A percentile compares a stretch with the other conserved stretches of the same genome.
phyloP scores from a whole-genome alignment of 2,113 vertebrate genomes.

The Dinomys branickii region DNA sequence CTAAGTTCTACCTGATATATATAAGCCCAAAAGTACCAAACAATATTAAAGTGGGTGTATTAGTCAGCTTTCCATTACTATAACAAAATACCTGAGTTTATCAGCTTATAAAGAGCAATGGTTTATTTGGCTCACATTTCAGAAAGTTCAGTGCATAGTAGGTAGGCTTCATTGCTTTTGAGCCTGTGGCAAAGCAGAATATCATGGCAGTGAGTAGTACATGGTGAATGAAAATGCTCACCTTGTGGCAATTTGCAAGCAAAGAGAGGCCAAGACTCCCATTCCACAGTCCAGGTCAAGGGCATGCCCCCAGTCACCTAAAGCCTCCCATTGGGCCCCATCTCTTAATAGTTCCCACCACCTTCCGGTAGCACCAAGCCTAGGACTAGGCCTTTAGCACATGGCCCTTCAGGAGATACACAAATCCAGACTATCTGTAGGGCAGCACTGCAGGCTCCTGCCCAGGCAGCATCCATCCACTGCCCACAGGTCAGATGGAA shows the following conservation, averaged over 20 bases:
- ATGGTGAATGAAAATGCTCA: no score
- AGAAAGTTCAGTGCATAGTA: not conserved
- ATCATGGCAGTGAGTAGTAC: not conserved
- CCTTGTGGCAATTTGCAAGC: not conserved
- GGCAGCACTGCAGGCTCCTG: accelerated
- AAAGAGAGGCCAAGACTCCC: not conserved
- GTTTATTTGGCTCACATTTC: not conserved
- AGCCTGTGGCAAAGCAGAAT: not conserved
- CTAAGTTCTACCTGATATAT: not conserved
- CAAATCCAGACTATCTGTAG: not conserved
- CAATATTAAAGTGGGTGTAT: not conserved
- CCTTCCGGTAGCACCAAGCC: not conserved
- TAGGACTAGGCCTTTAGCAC: not conserved
- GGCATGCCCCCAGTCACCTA: not conserved
- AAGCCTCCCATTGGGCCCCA: not conserved
- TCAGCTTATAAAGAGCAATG: not conserved
- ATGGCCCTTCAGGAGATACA: not conserved
- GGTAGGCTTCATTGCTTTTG: not conserved
- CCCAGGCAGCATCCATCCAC: not conserved
- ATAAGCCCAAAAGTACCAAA: not conserved
- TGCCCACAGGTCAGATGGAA: not conserved
- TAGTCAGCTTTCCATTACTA: not conserved
- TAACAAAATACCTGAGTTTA: not conserved
- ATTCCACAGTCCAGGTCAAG: not conserved
- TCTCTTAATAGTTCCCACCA: not conserved